Percentiles rank a stretch among this genome's conserved stretches.
Evolutionary conservation across 1,140 invertebrate species (phyloP).

Genomic region (Homalodisca vitripennis): DNA sequence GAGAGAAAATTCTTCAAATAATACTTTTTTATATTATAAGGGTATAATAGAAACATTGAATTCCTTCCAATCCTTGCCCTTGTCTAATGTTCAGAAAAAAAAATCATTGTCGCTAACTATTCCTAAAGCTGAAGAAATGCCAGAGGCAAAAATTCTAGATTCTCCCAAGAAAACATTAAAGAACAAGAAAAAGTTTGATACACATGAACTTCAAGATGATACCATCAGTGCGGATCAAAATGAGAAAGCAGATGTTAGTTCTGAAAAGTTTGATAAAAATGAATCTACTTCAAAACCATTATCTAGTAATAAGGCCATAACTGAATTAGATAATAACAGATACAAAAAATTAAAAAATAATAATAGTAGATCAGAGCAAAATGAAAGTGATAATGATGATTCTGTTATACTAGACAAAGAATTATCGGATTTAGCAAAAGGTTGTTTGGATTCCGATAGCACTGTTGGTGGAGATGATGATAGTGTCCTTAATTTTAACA

Average conservation of each 20-base stretch:
- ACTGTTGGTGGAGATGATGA: constrained; percentile 8
- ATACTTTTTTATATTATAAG: too few species aligned
- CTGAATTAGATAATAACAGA: too few species aligned
- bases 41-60: too few species aligned
- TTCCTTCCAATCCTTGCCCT: too few species aligned
- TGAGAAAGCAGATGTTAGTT: too few species aligned
- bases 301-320: too few species aligned
- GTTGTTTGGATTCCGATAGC: constrained; percentile 13
- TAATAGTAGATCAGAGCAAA: background rate
- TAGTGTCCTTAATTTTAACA: constrained; percentile 5
- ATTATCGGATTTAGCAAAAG: constrained; percentile 14
- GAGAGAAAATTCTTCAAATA: too few species aligned
- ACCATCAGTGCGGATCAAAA: too few species aligned
- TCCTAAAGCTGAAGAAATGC: background rate
- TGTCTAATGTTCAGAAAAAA: background rate
- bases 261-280: too few species aligned
- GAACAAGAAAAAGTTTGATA: background rate
- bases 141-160: background rate
- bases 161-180: background rate
- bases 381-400: background rate
- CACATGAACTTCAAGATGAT: too few species aligned
- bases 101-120: background rate
- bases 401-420: constrained; percentile 2
- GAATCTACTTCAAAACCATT: too few species aligned
- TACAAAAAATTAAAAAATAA: too few species aligned